Evolutionary conservation across 2,888 invertebrate species (phyloP), one percentile per base, ranked within the genome.

Genomic region (Watsonalla binaria): DNA sequence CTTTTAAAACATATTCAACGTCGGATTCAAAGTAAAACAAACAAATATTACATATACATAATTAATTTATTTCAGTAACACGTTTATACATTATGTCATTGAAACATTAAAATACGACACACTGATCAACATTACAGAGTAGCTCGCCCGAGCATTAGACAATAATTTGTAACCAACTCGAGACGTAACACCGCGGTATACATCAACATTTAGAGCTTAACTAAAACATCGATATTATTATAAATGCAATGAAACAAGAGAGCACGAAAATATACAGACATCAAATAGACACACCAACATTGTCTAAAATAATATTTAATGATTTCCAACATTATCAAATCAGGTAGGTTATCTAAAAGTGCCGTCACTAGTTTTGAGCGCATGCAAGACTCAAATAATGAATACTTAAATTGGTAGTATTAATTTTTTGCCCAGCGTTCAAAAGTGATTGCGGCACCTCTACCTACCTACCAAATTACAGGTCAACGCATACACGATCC

Each of bases 81-180:
- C 74, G 76, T 79, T 76, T 73, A 78, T 42, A 42, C 42, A 42
- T 42, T 74, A 78, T 73, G 74, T 70, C 66, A 73, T 66, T 69
- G 64, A 76, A 76, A 76, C 70, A 72, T 73, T 70, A 62, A 70
- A 72, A 73, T 71, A 70, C 61, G 8, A 79, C 74, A 80, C 75
- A 78, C 72, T 68, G 77, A 77, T 78, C 71, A 82, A 83, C 79
- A 80, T 80, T 72, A 68, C 56, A 65, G 51, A 59, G 68, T 68
- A 71, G 66, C 64, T 74, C 51, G 70, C 64, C 69, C 66, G 68
- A 75, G 67, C 66, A 56, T 64, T 65, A 7, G 42, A 7, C 37
- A 37, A 6, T 37, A 8, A 37, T 7, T 5, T 42, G 11, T 8
- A 5, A 5, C 5, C 42, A 11, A 42, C 11, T 11, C 9, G 11